These are phyloP conservation scores for Irena cyanogastra DNA, from an alignment of 2,113 vertebrate species.

Conservation along the genomic window DNA sequence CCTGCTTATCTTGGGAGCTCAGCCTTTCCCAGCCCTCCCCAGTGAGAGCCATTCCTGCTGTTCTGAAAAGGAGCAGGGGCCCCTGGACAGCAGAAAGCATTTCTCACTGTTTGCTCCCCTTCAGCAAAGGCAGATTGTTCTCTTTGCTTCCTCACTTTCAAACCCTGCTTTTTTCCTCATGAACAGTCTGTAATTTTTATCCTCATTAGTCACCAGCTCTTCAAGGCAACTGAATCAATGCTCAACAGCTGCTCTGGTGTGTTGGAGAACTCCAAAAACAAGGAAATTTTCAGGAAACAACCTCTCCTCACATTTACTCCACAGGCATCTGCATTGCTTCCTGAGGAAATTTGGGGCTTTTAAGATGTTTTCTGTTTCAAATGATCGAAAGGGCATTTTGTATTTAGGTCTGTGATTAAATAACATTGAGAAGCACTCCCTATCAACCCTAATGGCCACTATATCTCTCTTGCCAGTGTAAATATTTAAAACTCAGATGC, in stretches of 20 bases:
- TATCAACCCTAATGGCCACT: not conserved
- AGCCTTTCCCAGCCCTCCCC: not conserved
- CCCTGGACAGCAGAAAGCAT: not conserved
- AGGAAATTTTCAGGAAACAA: not conserved
- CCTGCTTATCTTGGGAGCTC: not conserved
- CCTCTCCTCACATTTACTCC: not conserved
- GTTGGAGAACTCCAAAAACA: not conserved
- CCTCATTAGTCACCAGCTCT: constrained; percentile 22
- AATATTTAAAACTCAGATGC: not conserved
- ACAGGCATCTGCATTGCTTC: not conserved
- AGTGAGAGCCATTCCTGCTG: not conserved
- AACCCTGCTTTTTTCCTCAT: not conserved
- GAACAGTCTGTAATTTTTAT: not conserved
- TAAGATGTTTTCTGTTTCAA: not conserved
- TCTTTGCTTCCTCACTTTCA: not conserved
- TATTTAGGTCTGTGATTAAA: not conserved
- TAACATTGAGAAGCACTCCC: not conserved
- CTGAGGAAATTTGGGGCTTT: not conserved
- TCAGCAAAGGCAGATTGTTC: not conserved
- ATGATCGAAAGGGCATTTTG: not conserved
- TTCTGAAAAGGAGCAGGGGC: not conserved
- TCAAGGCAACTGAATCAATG: constrained; percentile 9
- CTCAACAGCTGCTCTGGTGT: not conserved
- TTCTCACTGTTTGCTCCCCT: not conserved
- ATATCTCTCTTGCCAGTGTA: not conserved